phyloP scores from a whole-genome alignment of 2,113 vertebrate genomes.

The Myodes glareolus region DNA sequence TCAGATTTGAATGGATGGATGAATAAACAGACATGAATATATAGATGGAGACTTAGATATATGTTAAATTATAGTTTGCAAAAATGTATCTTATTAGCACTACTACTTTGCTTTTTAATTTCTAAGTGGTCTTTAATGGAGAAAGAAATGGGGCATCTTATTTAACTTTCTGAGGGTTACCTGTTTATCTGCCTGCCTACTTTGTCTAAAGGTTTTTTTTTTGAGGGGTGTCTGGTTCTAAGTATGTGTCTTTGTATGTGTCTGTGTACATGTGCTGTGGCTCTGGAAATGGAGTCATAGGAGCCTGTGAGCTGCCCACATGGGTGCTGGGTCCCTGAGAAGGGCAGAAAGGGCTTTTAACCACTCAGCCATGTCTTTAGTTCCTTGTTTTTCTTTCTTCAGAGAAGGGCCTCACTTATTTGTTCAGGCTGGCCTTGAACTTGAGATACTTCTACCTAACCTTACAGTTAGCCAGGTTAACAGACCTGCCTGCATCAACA shows the following conservation, averaged over 20 bases:
- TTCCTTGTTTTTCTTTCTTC: background rate
- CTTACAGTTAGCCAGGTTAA: background rate
- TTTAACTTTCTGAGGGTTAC: background rate
- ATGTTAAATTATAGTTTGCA: background rate
- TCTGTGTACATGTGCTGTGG: background rate
- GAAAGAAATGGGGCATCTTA: background rate
- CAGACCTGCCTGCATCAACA: background rate
- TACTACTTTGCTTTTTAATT: background rate
- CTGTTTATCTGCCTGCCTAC: background rate
- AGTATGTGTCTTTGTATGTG: background rate
- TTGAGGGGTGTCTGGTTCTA: background rate
- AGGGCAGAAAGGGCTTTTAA: background rate
- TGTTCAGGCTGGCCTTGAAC: background rate
- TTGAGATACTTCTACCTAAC: too few relatives aligned
- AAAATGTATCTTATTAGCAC: background rate
- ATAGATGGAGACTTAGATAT: background rate
- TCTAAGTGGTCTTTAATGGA: background rate
- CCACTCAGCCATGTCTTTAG: background rate
- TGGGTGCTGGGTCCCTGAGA: too few relatives aligned
- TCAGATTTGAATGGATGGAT: background rate
- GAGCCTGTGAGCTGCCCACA: background rate
- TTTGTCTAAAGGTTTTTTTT: background rate
- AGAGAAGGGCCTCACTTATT: background rate
- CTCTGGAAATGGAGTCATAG: background rate
- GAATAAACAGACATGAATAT: background rate